These are phyloP conservation scores for Leptoteleia sp. DNA, from an alignment of 1,140 invertebrate genomes.

Conservation along the genomic window DNA sequence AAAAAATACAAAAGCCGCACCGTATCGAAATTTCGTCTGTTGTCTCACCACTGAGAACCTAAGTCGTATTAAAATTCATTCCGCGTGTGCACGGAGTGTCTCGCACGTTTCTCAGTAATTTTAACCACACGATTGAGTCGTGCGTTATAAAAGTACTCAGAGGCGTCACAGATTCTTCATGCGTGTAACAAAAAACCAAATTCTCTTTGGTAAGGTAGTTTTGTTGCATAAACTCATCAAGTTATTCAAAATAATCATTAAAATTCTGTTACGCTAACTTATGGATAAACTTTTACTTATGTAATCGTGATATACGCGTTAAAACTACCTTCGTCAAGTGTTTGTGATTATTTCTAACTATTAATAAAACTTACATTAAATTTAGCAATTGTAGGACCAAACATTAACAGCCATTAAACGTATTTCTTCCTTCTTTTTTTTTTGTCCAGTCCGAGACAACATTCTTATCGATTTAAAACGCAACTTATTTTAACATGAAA, in stretches of 20 bases:
- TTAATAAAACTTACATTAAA: conserved; percentile 8
- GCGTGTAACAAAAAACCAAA: neutral
- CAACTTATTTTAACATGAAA: neutral
- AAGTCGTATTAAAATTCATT: too few species aligned
- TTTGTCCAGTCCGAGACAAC: neutral
- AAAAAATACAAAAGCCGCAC: too few species aligned
- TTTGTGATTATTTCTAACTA: conserved; percentile 3
- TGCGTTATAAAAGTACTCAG: too few species aligned
- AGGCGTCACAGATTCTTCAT: too few species aligned
- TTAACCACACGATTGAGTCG: too few species aligned
- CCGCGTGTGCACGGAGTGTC: too few species aligned
- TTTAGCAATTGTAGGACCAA: conserved; percentile 5
- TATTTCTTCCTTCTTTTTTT: too few species aligned
- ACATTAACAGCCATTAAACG: conserved; percentile 17
- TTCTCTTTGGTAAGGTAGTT: neutral
- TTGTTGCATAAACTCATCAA: neutral
- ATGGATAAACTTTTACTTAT: too few species aligned
- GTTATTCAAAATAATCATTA: neutral
- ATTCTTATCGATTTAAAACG: conserved; percentile 1
- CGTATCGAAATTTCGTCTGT: too few species aligned
- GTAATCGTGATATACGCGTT: neutral
- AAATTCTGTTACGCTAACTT: too few species aligned
- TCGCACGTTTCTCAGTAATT: too few species aligned
- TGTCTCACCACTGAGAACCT: too few species aligned
- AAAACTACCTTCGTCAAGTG: conserved; percentile 1